Percentiles rank a stretch among this genome's conserved stretches.
Conservation (phyloP, 1,140 invertebrate genomes). For the Chionoecetes opilio region DNA sequence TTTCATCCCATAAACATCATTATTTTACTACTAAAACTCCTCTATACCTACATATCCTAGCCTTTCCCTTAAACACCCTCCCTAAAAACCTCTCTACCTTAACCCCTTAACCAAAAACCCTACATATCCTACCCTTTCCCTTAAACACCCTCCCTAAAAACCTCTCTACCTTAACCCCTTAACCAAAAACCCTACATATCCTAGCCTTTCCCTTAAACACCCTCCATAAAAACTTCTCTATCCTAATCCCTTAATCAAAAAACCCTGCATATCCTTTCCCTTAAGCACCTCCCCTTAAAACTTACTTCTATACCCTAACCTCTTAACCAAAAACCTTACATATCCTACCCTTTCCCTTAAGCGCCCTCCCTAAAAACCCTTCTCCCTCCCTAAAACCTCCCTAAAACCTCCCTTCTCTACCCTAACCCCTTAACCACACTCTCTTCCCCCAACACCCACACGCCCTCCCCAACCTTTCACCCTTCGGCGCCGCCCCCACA, state of each 20-base stretch:
- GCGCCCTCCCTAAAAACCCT: not conserved
- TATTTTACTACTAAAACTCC: too few relatives aligned
- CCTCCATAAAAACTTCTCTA: not conserved
- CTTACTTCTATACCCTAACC: not conserved
- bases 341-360: not conserved
- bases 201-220: not conserved
- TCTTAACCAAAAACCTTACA: not conserved
- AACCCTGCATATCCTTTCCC: not conserved
- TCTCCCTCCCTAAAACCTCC: too few relatives aligned
- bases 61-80: not conserved
- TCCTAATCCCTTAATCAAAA: not conserved
- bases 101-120: not conserved
- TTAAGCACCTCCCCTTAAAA: not conserved
- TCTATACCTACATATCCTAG: not conserved
- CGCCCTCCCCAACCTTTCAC: not conserved
- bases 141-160: not conserved
- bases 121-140: not conserved
- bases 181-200: too few relatives aligned
- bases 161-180: not conserved
- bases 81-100: not conserved
- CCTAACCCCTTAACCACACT: not conserved
- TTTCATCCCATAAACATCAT: too few relatives aligned
- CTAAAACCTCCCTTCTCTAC: not conserved
- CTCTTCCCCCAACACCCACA: not conserved
- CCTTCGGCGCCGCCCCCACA: constrained; percentile 40